Percentiles rank a stretch among this genome's conserved stretches.
Conservation (phyloP, 2,888 invertebrate species). For the Osedax fenrisi region DNA sequence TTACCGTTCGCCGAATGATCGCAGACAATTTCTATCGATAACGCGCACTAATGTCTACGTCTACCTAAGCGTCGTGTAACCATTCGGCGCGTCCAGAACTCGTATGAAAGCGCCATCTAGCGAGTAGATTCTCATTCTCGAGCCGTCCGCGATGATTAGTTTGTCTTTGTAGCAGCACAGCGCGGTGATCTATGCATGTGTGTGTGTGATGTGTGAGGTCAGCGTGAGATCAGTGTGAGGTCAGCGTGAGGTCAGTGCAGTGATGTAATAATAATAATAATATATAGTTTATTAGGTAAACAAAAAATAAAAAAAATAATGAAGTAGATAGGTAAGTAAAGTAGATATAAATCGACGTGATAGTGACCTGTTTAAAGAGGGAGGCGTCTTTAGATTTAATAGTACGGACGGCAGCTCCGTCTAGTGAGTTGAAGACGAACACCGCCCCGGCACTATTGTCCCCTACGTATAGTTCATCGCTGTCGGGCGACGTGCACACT, state of each 20-base stretch:
- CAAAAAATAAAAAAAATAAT: too few relatives aligned
- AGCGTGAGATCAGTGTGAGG: too few relatives aligned
- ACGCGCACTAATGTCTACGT: too few relatives aligned
- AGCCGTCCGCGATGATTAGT: background rate
- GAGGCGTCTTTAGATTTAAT: background rate
- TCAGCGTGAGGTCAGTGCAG: too few relatives aligned
- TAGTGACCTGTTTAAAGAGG: background rate
- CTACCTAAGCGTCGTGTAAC: too few relatives aligned
- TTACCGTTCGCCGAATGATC: too few relatives aligned
- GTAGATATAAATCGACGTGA: too few relatives aligned
- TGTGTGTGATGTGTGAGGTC: too few relatives aligned
- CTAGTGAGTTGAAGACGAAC: background rate
- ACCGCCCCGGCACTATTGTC: background rate
- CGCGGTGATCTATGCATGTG: background rate
- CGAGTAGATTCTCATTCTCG: background rate
- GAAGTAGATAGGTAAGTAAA: too few relatives aligned
- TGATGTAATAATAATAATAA: too few relatives aligned
- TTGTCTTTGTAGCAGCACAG: background rate
- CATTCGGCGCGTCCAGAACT: background rate
- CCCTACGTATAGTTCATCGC: background rate
- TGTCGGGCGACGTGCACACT: background rate
- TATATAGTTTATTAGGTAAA: too few relatives aligned
- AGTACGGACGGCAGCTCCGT: background rate
- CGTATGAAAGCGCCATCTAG: background rate
- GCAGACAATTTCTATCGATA: too few relatives aligned